Base-by-base conservation (phyloP, 2,113 vertebrate species). In the Tychaedon coryphoeus region DNA sequence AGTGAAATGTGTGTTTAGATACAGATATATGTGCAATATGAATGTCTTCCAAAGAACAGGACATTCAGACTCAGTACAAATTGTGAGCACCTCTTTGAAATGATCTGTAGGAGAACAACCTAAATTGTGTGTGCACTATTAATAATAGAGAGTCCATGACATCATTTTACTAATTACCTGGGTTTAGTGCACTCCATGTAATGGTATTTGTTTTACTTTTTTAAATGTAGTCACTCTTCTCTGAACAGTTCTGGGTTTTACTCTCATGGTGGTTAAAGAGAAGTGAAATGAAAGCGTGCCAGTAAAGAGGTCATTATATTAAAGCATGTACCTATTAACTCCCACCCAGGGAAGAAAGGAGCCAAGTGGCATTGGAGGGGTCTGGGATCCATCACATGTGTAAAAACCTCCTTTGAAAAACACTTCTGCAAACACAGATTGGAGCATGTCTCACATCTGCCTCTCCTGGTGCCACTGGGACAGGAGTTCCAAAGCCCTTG, bases 211-310 rank as follows among this genome's bases (percentile, higher is more conserved):
- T 93, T 94, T 89, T 86, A 94, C 79, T 92, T 97, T 97, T 95
- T 86, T 91, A 96, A 90, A 86, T 96, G 92, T 97, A 95, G 94
- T 94, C 96, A 97, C 92, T 95, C 61, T 93, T 96, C 74, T 90
- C 92, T 90, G 89, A 94, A 96, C 87, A 82, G 90, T 93, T 96
- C 76, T 95, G 95, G 86, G 79, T 93, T 92, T 93, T 97, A 51
- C 81, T 95, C 96, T 96, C 62, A 1, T 45, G 96, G 92, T 94
- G 86, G 83, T 96, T 92, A 90, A 97, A 81, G 51, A 96, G 90
- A 95, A 95, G 90, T 48, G 72, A 93, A 96, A 92, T 34, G 50
- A 97, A 94, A 94, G 43, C 51, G 66, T 92, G 95, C 97, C 95
- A 95, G 83, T 93, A 94, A 94, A 85, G 75, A 90, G 96, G 93